phyloP scores from a whole-genome alignment of 2,888 invertebrate species.

The Choristoneura rosaceana region DNA sequence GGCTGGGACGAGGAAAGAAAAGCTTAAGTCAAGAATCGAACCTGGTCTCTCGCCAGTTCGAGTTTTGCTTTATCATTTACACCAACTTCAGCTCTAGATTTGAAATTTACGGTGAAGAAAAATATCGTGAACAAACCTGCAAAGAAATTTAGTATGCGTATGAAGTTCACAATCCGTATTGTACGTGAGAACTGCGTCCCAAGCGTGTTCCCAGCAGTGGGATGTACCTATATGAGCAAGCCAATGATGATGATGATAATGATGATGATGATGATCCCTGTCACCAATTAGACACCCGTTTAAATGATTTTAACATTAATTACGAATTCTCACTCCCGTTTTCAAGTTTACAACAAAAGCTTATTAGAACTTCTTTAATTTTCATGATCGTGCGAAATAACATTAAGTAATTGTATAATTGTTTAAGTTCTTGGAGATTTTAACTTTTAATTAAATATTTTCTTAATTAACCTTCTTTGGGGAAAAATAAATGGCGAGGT shows the following conservation, averaged over 20 bases:
- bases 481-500: neutral
- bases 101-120: too few relatives aligned
- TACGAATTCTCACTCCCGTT: constrained; percentile 8
- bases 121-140: too few relatives aligned
- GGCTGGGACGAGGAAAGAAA: too few relatives aligned
- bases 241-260: neutral
- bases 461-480: constrained; percentile 8
- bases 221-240: too few relatives aligned
- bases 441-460: constrained; percentile 33
- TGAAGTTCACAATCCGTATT: too few relatives aligned
- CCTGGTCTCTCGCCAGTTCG: too few relatives aligned
- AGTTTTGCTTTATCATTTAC: too few relatives aligned
- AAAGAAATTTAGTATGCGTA: too few relatives aligned
- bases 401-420: constrained; percentile 39
- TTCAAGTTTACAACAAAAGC: constrained; percentile 29
- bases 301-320: constrained; percentile 35
- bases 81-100: too few relatives aligned
- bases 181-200: too few relatives aligned
- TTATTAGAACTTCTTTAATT: constrained; percentile 39
- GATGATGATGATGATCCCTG: constrained; percentile 12
- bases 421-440: constrained; percentile 9
- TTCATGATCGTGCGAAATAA: constrained; percentile 34
- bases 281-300: constrained; percentile 24
- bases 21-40: too few relatives aligned
- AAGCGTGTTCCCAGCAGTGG: too few relatives aligned